Base-by-base conservation (phyloP, 2,888 invertebrate genomes). In the Clunio marinus region DNA sequence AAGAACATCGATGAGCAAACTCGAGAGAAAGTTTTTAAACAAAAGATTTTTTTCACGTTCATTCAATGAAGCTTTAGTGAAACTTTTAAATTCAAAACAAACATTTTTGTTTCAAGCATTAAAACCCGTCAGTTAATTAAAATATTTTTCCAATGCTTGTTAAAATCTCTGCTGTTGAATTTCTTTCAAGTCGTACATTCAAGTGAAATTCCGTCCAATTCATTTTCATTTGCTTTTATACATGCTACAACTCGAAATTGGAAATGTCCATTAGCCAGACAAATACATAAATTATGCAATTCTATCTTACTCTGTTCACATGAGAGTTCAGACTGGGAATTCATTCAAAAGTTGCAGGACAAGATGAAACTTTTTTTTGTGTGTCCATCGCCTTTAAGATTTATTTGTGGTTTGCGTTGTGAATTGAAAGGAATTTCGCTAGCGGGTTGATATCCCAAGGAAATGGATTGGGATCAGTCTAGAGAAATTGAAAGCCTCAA, bases 401-500 rank as follows among this genome's bases (percentile, higher is more conserved):
- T 32, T 32, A 32, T 32, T 13, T 32, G 7, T 32, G 35, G 35
- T 32, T 32, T 32, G 35, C n/a, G n/a, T n/a, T 32, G 35, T 32
- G 13, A 32, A 32, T 13, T 32, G 13, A 32, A 5, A 32, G 13
- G 35, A 32, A 4, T 51, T 22, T 51, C 41, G 41, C 10, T 22
- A 13, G n/a, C 22, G n/a, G 3, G 20, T 20, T 51, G 7, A 51
- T 22, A 51, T n/a, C 13, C 20, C 20, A 13, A 22, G 22, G 51
- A 51, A 13, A 51, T n/a, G 51, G 22, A 22, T 51, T 51, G 51
- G 51, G 51, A 51, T 51, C 51, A 17, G 13, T 51, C 17, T n/a
- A 8, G 51, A 51, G 51, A 51, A 51, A 41, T 41, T 10, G 41
- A 41, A 51, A 51, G 13, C 51, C 51, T 13, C 51, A n/a, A 51